Conservation (phyloP, 2,888 invertebrate genomes). For the Cremastinae sp. region DNA sequence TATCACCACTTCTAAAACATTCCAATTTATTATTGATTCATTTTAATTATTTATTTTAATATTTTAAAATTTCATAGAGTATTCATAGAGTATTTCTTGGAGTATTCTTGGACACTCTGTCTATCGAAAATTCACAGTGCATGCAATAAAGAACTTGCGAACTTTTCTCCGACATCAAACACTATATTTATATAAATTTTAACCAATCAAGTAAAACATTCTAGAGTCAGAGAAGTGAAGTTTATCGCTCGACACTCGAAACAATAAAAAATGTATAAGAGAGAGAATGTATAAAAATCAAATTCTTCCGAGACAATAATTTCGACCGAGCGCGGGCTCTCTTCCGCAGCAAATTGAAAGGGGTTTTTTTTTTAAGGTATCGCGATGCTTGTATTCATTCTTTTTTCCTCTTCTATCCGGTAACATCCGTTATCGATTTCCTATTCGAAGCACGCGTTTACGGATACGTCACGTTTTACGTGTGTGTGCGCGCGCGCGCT, state of each 20-base stretch:
- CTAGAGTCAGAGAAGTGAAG: no score
- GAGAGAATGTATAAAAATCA: not conserved
- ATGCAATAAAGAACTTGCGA: no score
- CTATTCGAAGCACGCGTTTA: slow-evolving; percentile 60
- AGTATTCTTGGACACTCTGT: no score
- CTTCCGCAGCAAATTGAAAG: not conserved
- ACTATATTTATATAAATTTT: no score
- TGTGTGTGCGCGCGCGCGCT: not conserved
- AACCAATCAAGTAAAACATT: no score
- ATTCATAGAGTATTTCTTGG: no score
- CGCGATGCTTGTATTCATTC: not conserved
- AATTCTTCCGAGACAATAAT: not conserved
- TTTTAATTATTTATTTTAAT: no score
- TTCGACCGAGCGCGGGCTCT: not conserved
- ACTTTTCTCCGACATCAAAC: no score
- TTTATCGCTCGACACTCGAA: slow-evolving; percentile 21
- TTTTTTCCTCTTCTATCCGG: slow-evolving; percentile 43
- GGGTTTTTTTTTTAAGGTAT: slow-evolving; percentile 6
- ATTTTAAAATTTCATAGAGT: no score
- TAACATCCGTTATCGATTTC: slow-evolving; percentile 64
- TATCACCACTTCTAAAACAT: no score
- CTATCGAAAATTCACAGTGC: no score
- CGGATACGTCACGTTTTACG: slow-evolving; percentile 48
- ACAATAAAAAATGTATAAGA: not conserved
- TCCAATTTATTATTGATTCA: no score